Conservation (phyloP, 2,113 vertebrate genomes). For the Eptesicus fuscus region DNA sequence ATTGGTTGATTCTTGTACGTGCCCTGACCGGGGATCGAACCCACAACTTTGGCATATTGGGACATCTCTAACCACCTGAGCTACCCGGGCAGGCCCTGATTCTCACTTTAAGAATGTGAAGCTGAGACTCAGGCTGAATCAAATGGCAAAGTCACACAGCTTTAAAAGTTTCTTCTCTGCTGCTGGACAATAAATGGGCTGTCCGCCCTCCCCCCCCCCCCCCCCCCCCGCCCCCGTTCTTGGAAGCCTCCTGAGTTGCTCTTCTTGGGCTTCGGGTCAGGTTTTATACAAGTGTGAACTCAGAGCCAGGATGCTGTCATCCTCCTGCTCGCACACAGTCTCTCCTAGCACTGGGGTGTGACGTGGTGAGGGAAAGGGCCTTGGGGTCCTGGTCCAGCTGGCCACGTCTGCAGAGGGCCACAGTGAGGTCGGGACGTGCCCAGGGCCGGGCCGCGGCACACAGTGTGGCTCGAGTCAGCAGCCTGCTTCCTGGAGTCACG, state of each 20-base stretch:
- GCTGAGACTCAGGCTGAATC: not conserved
- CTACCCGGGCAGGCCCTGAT: no score
- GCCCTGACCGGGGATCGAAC: no score
- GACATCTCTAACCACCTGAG: no score
- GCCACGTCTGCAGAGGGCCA: not conserved
- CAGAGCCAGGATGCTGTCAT: not conserved
- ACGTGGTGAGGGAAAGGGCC: not conserved
- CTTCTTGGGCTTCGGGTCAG: not conserved
- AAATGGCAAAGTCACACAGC: not conserved
- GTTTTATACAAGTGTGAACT: not conserved
- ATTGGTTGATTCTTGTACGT: no score
- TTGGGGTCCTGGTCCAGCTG: not conserved
- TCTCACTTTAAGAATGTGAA: not conserved
- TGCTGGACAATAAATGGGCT: not conserved
- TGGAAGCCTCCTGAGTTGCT: not conserved
- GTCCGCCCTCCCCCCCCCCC: no score
- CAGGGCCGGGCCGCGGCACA: not conserved
- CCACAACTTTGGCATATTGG: no score
- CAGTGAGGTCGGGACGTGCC: fast-evolving
- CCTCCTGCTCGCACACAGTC: not conserved
- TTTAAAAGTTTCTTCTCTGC: not conserved
- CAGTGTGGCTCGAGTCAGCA: not conserved
- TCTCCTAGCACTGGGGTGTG: not conserved
- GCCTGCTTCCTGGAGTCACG: not conserved
- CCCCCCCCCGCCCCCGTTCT: no score